Percentiles rank a stretch among this genome's conserved stretches.
phyloP scores from a whole-genome alignment of 2,797 vertebrate species.

The Chaetophractus vellerosus region DNA sequence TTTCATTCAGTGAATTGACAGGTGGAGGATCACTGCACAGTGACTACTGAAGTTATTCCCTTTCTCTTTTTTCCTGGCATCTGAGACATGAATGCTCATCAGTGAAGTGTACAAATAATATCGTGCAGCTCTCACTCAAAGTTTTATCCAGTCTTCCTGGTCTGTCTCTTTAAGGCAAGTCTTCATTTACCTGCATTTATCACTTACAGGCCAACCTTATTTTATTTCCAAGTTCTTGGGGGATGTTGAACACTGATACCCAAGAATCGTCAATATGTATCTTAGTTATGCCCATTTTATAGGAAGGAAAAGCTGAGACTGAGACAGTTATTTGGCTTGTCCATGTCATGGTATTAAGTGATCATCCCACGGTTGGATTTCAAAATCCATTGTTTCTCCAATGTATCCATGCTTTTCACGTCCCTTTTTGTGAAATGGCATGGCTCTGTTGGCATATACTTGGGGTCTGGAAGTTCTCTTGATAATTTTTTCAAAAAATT shows the following conservation, averaged over 20 bases:
- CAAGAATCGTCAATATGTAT: background rate
- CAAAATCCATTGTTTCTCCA: background rate
- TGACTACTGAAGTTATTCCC: background rate
- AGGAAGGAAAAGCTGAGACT: background rate
- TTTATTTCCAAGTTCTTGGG: background rate
- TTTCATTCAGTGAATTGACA: background rate
- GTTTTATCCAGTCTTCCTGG: no score
- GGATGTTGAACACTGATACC: background rate
- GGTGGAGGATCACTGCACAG: background rate
- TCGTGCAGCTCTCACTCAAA: background rate
- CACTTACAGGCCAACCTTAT: background rate
- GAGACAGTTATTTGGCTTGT: background rate
- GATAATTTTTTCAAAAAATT: no score
- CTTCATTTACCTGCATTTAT: background rate
- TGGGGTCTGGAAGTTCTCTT: background rate
- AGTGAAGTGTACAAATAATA: background rate
- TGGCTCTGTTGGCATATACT: background rate
- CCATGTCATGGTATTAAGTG: background rate
- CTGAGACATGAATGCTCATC: background rate
- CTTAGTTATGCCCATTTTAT: background rate
- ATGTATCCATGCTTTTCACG: background rate
- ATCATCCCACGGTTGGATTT: background rate
- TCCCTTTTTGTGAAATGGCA: background rate
- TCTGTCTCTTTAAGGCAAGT: background rate
- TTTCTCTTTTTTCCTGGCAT: background rate